A percentile compares a stretch with the other conserved stretches of the same genome.
Conservation (phyloP, 2,888 invertebrate species). For the Monoplex corrugatus region DNA sequence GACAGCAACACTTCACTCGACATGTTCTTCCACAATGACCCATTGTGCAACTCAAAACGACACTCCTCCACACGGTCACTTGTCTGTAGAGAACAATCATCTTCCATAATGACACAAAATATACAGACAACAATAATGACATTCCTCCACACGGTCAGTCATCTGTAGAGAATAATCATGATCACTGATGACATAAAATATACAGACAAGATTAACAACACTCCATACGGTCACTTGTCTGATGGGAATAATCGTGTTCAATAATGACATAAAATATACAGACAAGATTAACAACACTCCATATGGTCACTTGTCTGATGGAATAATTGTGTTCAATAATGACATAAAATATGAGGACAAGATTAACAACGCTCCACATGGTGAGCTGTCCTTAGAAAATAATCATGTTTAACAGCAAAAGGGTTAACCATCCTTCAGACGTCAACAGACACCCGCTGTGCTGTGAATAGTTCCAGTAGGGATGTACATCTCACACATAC, state of each 20-base stretch:
- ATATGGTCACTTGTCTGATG: neutral
- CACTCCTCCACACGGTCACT: constrained; percentile 79
- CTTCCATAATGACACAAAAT: neutral
- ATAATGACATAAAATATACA: neutral
- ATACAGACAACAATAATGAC: neutral
- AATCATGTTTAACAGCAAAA: too few species aligned
- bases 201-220: neutral
- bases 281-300: neutral
- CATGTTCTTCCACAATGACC: constrained; percentile 81
- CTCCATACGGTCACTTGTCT: neutral
- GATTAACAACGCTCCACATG: neutral
- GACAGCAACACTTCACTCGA: constrained; percentile 79
- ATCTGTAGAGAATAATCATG: neutral
- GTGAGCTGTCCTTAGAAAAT: too few species aligned
- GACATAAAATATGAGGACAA: neutral
- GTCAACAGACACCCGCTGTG: too few species aligned
- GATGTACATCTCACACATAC: too few species aligned
- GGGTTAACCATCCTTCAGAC: too few species aligned
- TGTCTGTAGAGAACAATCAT: constrained; percentile 65
- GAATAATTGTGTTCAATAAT: neutral
- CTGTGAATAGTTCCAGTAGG: too few species aligned
- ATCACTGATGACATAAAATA: neutral
- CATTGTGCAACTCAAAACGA: constrained; percentile 78
- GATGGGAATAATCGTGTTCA: neutral
- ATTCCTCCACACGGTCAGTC: neutral